phyloP scores from a whole-genome alignment of 2,113 vertebrate genomes.

The Heloderma charlesbogerti region DNA sequence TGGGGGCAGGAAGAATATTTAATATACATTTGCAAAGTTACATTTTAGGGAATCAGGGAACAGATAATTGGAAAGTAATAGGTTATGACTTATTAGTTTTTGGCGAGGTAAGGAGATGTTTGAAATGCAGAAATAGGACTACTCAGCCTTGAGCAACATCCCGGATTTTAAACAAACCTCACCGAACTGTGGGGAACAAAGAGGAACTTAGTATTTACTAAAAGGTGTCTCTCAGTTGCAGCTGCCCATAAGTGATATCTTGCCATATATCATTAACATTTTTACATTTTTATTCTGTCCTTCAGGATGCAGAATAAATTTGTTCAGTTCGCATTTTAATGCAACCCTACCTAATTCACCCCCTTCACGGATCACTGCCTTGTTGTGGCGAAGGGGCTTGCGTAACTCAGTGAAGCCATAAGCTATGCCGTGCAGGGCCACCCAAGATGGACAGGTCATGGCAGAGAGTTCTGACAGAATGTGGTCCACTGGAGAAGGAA shows the following conservation, averaged over 20 bases:
- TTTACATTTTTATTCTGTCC: not conserved
- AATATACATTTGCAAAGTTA: not conserved
- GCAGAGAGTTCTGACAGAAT: no score
- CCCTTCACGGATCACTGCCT: no score
- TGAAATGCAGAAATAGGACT: not conserved
- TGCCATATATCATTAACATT: not conserved
- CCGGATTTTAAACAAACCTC: not conserved
- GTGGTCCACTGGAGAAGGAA: no score
- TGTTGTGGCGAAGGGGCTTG: no score
- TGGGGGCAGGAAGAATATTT: conserved; percentile 16
- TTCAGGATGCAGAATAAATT: not conserved
- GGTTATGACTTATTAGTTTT: not conserved
- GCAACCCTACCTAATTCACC: no score
- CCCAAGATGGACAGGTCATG: no score
- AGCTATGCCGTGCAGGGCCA: no score
- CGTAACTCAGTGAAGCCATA: no score
- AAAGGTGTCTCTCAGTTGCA: not conserved
- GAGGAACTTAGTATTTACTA: not conserved
- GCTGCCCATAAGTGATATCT: not conserved
- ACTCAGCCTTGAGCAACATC: not conserved
- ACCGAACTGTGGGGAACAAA: not conserved
- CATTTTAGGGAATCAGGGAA: not conserved
- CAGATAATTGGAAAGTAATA: conserved; percentile 5
- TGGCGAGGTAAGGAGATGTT: not conserved
- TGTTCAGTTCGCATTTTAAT: no score